A percentile compares a stretch with the other conserved stretches of the same genome.
phyloP scores from a whole-genome alignment of 2,888 invertebrate species.

The Eristalis arbustorum region DNA sequence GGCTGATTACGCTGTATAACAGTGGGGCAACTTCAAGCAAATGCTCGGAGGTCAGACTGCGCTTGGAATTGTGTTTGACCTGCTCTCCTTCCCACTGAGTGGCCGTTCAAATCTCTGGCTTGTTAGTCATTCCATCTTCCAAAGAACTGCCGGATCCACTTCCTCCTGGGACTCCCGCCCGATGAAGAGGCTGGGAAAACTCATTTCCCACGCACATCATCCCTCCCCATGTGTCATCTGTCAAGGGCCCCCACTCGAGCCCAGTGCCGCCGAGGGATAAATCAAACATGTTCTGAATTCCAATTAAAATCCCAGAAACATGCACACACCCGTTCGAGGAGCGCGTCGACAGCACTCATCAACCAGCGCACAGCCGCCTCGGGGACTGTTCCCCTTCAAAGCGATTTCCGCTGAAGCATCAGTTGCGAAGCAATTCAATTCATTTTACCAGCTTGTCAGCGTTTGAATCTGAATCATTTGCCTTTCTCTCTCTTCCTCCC shows the following conservation, averaged over 20 bases:
- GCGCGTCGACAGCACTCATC: not conserved
- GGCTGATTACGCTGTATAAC: not conserved
- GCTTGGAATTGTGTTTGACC: not conserved
- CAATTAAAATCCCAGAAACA: conserved; percentile 37
- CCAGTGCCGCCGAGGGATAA: not conserved
- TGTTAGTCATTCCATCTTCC: no score
- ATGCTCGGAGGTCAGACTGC: not conserved
- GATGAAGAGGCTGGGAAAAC: not conserved
- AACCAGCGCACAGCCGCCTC: not conserved
- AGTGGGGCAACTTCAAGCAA: no score
- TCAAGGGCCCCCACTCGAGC: not conserved
- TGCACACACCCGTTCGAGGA: not conserved
- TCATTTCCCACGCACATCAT: not conserved
- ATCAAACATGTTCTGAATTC: conserved; percentile 10
- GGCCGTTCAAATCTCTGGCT: no score
- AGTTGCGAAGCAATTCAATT: conserved; percentile 29
- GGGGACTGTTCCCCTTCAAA: not conserved
- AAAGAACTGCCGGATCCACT: no score
- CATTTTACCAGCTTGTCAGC: conserved; percentile 18
- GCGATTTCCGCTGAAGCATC: not conserved
- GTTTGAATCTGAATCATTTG: conserved; percentile 17
- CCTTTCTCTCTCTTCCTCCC: not conserved
- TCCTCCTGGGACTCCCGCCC: no score
- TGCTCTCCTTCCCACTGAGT: no score
- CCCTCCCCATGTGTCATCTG: not conserved